phyloP scores from a whole-genome alignment of 2,888 invertebrate genomes.

The Lydus trimaculatus region DNA sequence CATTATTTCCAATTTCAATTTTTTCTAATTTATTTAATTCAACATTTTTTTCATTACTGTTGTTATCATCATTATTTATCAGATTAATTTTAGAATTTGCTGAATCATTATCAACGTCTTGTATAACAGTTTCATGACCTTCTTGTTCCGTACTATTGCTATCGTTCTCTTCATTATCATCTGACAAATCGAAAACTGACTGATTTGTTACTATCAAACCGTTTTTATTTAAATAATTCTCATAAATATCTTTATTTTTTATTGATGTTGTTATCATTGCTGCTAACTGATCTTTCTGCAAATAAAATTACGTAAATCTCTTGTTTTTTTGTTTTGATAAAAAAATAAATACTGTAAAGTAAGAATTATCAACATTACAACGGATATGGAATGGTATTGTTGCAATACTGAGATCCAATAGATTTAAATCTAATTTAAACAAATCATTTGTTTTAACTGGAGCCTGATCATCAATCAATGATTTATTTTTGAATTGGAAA shows the following conservation, averaged over 20 bases:
- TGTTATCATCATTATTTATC: background rate
- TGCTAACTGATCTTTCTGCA: background rate
- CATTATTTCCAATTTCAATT: background rate
- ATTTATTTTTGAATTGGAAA: conserved; percentile 33
- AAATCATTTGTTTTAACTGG: conserved; percentile 9
- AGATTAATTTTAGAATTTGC: background rate
- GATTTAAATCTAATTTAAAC: conserved; percentile 28
- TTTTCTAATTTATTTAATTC: background rate
- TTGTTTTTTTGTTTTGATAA: background rate
- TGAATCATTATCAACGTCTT: background rate
- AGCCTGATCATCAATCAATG: conserved; percentile 17
- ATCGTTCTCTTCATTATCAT: background rate
- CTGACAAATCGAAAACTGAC: background rate
- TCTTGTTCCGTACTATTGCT: background rate
- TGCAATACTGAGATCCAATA: conserved; percentile 26
- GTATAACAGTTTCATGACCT: background rate
- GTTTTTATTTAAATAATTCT: background rate
- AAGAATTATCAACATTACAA: conserved; percentile 21
- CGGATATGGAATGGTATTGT: conserved; percentile 29
- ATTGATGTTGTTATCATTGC: background rate
- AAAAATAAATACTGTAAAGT: conserved; percentile 23
- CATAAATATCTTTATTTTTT: background rate
- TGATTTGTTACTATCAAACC: background rate
- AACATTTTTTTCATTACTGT: background rate
- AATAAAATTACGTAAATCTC: background rate